A percentile compares a stretch with the other conserved stretches of the same genome.
Evolutionary conservation across 2,797 vertebrate species (phyloP).

Genomic region (Pangasius macronema): DNA sequence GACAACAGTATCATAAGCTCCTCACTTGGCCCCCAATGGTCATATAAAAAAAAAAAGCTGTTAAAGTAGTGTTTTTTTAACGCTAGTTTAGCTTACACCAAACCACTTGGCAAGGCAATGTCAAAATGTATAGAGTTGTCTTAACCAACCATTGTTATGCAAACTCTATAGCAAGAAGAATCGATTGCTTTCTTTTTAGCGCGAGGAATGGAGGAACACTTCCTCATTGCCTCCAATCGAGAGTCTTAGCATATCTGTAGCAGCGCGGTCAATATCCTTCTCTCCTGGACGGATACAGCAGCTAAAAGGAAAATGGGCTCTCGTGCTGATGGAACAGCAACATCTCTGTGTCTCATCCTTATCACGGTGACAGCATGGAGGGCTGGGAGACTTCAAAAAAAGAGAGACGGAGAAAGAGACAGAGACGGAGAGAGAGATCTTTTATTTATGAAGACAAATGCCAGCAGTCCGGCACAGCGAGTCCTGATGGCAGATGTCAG

Average conservation of each 20-base stretch:
- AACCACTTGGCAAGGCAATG: neutral
- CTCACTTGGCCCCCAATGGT: neutral
- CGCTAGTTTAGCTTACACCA: neutral
- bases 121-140: neutral
- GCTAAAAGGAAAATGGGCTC: conserved; percentile 39
- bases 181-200: conserved; percentile 12
- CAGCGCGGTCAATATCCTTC: conserved; percentile 32
- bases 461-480: conserved; percentile 36
- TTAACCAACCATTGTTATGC: neutral
- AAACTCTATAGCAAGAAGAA: neutral
- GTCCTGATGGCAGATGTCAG: conserved; percentile 46
- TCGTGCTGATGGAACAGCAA: conserved; percentile 31
- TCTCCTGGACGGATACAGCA: conserved; percentile 34
- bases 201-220: neutral
- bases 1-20: neutral
- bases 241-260: conserved; percentile 19
- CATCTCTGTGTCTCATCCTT: conserved; percentile 33
- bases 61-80: no score
- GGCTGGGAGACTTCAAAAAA: conserved; percentile 37
- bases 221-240: conserved; percentile 12
- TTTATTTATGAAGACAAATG: conserved; percentile 60
- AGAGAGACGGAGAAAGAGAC: conserved; percentile 14
- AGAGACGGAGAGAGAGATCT: conserved; percentile 40
- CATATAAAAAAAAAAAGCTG: no score
- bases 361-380: conserved; percentile 44